Conservation (phyloP, 2,113 vertebrate genomes). For the Otus sunia region DNA sequence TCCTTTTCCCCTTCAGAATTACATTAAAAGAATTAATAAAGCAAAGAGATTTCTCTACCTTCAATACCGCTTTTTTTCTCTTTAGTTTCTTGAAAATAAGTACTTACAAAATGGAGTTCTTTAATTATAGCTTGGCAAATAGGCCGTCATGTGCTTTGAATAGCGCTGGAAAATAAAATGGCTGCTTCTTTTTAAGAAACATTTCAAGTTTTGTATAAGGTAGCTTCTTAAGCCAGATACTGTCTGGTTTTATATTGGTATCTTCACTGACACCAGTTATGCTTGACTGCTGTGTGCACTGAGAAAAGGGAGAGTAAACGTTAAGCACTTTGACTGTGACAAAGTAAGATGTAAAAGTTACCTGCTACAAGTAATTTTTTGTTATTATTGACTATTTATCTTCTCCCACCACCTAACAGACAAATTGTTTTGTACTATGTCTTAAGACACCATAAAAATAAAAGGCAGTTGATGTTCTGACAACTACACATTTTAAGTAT, state of each 20-base stretch:
- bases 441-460: background rate
- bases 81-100: constrained; percentile 30
- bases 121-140: constrained; percentile 22
- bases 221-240: background rate
- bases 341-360: background rate
- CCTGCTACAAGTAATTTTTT: background rate
- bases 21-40: background rate
- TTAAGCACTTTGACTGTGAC: background rate
- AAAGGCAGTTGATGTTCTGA: background rate
- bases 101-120: background rate
- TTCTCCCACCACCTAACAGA: background rate
- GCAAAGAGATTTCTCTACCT: background rate
- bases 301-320: background rate
- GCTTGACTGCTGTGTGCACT: background rate
- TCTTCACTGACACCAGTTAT: background rate
- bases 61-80: background rate
- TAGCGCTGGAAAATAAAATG: constrained; percentile 33
- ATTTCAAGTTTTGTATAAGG: constrained; percentile 40
- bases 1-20: background rate
- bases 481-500: background rate
- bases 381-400: background rate
- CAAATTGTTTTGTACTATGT: background rate
- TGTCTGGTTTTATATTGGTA: background rate
- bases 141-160: constrained; percentile 50
- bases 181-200: constrained; percentile 46